phyloP scores from a whole-genome alignment of 2,797 vertebrate genomes.

The Danio aesculapii region DNA sequence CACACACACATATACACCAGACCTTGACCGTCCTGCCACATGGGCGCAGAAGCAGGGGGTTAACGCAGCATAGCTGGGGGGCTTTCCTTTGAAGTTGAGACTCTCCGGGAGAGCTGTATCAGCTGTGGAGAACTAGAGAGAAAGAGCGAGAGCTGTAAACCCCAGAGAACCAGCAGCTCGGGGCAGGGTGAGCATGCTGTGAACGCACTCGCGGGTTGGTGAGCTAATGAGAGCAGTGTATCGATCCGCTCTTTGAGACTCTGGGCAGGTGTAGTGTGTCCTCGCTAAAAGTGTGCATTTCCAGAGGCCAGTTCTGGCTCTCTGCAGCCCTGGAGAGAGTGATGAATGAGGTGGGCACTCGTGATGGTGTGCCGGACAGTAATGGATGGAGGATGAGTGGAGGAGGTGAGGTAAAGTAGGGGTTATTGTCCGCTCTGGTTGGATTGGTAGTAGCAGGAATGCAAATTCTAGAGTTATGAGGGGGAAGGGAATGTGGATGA shows the following conservation, averaged over 20 bases:
- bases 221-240: slow-evolving; percentile 51
- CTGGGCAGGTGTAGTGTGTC: slow-evolving; percentile 29
- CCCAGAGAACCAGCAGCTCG: slow-evolving; percentile 33
- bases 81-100: slow-evolving; percentile 73
- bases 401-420: neutral
- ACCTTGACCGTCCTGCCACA: slow-evolving; percentile 69
- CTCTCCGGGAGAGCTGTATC: slow-evolving; percentile 31
- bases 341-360: slow-evolving; percentile 35
- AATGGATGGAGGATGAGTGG: slow-evolving; percentile 5
- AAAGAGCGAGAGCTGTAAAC: slow-evolving; percentile 53
- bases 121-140: slow-evolving; percentile 20
- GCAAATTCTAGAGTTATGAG: neutral
- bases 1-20: slow-evolving; percentile 55
- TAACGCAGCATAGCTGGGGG: slow-evolving; percentile 71
- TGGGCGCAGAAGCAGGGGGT: slow-evolving; percentile 68
- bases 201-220: slow-evolving; percentile 18
- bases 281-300: slow-evolving; percentile 31
- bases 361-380: slow-evolving; percentile 7
- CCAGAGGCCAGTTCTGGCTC: slow-evolving; percentile 31
- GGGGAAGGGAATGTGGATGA: neutral
- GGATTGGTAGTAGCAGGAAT: neutral
- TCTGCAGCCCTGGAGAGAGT: slow-evolving; percentile 34
- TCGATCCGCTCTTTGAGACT: slow-evolving; percentile 45
- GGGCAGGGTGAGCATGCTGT: slow-evolving; percentile 20
- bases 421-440: neutral